Evolutionary conservation across 2,113 vertebrate species (phyloP).

Genomic region (Silurus glanis): DNA sequence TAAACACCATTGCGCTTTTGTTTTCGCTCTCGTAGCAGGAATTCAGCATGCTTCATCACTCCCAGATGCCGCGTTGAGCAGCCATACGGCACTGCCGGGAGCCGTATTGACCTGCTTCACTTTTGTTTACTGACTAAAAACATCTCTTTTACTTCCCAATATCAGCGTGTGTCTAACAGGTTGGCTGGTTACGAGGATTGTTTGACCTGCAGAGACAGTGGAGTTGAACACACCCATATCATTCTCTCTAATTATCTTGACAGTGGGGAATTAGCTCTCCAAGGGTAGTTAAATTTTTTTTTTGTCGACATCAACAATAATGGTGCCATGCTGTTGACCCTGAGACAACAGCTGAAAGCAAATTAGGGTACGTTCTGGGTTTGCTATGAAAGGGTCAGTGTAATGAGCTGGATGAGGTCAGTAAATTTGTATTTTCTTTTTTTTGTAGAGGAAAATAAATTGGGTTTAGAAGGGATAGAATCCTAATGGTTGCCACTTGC

Average conservation of each 20-base stretch:
- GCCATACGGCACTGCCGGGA: constrained; percentile 1
- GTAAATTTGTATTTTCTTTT: neutral
- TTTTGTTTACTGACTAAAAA: constrained; percentile 2
- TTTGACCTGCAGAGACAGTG: constrained; percentile 6
- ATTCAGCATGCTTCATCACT: constrained; percentile 1
- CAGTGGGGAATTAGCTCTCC: constrained; percentile 11
- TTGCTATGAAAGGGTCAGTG: constrained; percentile 24
- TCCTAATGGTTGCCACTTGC: neutral
- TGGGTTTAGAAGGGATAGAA: neutral
- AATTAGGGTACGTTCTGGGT: neutral
- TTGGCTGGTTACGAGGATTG: neutral
- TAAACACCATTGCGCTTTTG: constrained; percentile 24
- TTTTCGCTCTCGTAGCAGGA: constrained; percentile 13
- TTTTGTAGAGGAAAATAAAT: neutral
- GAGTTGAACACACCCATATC: constrained; percentile 27
- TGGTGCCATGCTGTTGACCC: constrained; percentile 20
- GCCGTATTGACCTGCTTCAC: constrained; percentile 8
- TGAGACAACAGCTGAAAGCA: neutral
- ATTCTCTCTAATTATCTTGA: constrained; percentile 29
- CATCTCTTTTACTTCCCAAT: neutral
- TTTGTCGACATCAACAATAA: constrained; percentile 9
- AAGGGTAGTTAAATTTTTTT: neutral
- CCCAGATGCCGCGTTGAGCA: neutral
- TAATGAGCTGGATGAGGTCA: constrained; percentile 12
- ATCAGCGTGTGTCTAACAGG: constrained; percentile 3